Evolutionary conservation across 2,888 invertebrate genomes (phyloP).

Genomic region (Drosophila acutilabella): DNA sequence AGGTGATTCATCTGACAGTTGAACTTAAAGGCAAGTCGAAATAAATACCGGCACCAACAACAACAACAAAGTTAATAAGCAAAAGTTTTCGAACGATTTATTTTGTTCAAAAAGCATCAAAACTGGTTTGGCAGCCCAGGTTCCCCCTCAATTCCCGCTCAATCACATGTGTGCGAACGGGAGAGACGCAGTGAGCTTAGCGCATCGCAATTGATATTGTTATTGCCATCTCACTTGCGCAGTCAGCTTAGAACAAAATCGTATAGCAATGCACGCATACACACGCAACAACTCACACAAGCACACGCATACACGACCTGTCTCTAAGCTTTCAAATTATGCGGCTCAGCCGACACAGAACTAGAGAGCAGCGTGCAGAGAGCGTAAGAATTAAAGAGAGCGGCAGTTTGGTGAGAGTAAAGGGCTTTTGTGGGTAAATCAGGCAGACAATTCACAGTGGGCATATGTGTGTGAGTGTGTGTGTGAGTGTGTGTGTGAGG

Average conservation of each 20-base stretch:
- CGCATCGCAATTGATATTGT: background rate
- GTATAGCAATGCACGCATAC: conserved; percentile 42
- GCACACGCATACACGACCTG: background rate
- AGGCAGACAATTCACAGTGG: background rate
- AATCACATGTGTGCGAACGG: background rate
- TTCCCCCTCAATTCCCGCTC: no score
- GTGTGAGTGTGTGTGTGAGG: background rate
- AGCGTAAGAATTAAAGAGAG: background rate
- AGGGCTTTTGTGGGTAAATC: conserved; percentile 12
- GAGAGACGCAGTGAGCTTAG: background rate
- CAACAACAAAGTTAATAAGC: conserved; percentile 44
- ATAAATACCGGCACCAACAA: conserved; percentile 24
- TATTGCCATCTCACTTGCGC: conserved; percentile 45
- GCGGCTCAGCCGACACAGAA: conserved; percentile 7
- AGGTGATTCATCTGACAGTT: conserved; percentile 64
- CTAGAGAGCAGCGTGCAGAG: conserved; percentile 1
- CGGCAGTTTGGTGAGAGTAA: conserved; percentile 4
- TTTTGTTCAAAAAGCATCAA: conserved; percentile 17
- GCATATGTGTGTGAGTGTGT: background rate
- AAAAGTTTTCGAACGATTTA: conserved; percentile 37
- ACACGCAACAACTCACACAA: no score
- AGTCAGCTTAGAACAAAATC: conserved; percentile 71
- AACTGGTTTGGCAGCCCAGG: conserved; percentile 8
- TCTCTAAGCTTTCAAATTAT: conserved; percentile 64
- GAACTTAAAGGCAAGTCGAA: conserved; percentile 42